Percentiles rank a stretch among this genome's conserved stretches.
These are phyloP conservation scores for Thereva nobilitata DNA, from an alignment of 2,888 invertebrate genomes.

Conservation along the genomic window DNA sequence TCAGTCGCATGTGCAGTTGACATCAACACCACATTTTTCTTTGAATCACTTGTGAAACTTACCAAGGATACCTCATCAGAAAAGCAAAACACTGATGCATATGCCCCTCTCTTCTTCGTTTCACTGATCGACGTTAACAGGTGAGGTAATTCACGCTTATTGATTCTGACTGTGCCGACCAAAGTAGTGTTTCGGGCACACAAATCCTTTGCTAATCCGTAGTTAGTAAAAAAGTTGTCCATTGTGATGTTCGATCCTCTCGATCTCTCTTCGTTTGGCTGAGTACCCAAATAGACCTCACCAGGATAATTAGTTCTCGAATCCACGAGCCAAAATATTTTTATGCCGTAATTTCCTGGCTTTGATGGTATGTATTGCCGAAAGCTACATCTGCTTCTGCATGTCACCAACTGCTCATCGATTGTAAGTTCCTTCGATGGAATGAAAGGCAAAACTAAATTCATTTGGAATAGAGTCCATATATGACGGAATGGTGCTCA, in stretches of 20 bases:
- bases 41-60: slow-evolving; percentile 30
- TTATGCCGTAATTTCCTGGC: slow-evolving; percentile 34
- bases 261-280: slow-evolving; percentile 6
- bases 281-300: slow-evolving; percentile 16
- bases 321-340: slow-evolving; percentile 34
- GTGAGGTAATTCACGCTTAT: slow-evolving; percentile 16
- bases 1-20: slow-evolving; percentile 29
- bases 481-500: slow-evolving; percentile 22
- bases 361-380: slow-evolving; percentile 11
- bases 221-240: slow-evolving; percentile 18
- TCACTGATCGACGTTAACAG: slow-evolving; percentile 1
- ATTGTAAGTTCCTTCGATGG: slow-evolving; percentile 17
- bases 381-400: slow-evolving; percentile 37
- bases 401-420: slow-evolving; percentile 31
- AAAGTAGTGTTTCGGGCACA: slow-evolving; percentile 1
- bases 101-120: slow-evolving; percentile 11
- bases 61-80: slow-evolving; percentile 17
- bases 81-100: slow-evolving; percentile 28
- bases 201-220: background rate
- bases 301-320: slow-evolving; percentile 13
- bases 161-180: slow-evolving; percentile 26
- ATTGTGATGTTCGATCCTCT: slow-evolving; percentile 22
- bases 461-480: no score
- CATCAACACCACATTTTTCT: slow-evolving; percentile 25
- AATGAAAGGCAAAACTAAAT: no score